Conservation (phyloP, 1,140 invertebrate genomes). For the Bombus pascuorum region DNA sequence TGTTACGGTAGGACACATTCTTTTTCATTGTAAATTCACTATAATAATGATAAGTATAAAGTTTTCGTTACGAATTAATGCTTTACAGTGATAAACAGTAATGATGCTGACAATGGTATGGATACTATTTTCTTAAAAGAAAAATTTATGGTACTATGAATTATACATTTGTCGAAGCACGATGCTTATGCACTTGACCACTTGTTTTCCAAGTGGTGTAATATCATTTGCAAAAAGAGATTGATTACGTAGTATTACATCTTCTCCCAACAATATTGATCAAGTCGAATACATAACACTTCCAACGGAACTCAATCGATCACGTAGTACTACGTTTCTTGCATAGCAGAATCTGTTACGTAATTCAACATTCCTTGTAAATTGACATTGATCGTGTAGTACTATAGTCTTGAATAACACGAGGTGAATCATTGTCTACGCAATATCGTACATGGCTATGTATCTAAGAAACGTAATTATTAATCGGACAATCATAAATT, state of each 20-base stretch:
- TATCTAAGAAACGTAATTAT: background rate
- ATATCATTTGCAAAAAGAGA: too few species aligned
- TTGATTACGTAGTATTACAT: background rate
- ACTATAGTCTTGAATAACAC: background rate
- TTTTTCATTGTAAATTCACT: too few species aligned
- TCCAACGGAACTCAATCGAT: conserved; percentile 5
- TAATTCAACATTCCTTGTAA: background rate
- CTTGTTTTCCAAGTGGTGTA: too few species aligned
- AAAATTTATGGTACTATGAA: too few species aligned
- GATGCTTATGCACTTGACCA: too few species aligned
- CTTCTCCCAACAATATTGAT: background rate
- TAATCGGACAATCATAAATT: background rate
- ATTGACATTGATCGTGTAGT: conserved; percentile 2
- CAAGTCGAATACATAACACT: background rate
- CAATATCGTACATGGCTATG: background rate
- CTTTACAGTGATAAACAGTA: too few species aligned
- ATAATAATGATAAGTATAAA: too few species aligned
- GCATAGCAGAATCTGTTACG: conserved; percentile 2
- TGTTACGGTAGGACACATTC: too few species aligned
- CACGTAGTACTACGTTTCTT: conserved; percentile 12
- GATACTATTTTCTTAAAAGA: too few species aligned
- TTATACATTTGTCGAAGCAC: too few species aligned
- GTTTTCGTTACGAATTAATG: too few species aligned
- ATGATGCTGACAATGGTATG: too few species aligned
- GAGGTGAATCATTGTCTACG: background rate